Conservation (phyloP, 2,888 invertebrate genomes). For the Limenitis camilla region DNA sequence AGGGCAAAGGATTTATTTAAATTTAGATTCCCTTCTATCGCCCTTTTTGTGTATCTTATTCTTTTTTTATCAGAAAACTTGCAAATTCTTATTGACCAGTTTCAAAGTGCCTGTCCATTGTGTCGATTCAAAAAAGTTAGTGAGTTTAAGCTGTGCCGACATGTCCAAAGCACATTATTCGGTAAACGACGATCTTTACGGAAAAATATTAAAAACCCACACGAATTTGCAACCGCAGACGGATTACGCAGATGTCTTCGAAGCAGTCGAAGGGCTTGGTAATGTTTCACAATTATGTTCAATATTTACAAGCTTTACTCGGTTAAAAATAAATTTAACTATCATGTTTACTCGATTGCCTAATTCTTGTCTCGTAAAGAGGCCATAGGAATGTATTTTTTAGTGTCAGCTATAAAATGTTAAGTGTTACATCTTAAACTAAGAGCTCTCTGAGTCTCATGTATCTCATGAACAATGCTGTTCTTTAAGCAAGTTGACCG, state of each 20-base stretch:
- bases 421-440: constrained; percentile 18
- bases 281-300: constrained; percentile 21
- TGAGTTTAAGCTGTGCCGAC: constrained; percentile 22
- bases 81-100: constrained; percentile 37
- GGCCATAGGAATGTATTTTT: constrained; percentile 5
- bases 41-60: constrained; percentile 45
- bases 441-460: constrained; percentile 13
- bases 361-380: constrained; percentile 10
- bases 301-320: not conserved
- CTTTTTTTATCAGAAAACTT: constrained; percentile 26
- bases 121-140: not conserved
- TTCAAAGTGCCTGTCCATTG: not conserved
- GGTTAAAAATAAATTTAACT: constrained; percentile 13
- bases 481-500: constrained; percentile 26
- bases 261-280: constrained; percentile 64
- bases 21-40: constrained; percentile 61
- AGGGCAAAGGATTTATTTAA: constrained; percentile 60
- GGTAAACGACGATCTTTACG: constrained; percentile 67
- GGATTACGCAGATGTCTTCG: constrained; percentile 59
- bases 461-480: constrained; percentile 18
- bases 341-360: constrained; percentile 6
- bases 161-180: constrained; percentile 58
- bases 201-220: constrained; percentile 57
- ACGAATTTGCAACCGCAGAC: constrained; percentile 41
- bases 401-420: constrained; percentile 16